A percentile compares a stretch with the other conserved stretches of the same genome.
Conservation (phyloP, 2,888 invertebrate genomes). For the Napeogenes inachia region DNA sequence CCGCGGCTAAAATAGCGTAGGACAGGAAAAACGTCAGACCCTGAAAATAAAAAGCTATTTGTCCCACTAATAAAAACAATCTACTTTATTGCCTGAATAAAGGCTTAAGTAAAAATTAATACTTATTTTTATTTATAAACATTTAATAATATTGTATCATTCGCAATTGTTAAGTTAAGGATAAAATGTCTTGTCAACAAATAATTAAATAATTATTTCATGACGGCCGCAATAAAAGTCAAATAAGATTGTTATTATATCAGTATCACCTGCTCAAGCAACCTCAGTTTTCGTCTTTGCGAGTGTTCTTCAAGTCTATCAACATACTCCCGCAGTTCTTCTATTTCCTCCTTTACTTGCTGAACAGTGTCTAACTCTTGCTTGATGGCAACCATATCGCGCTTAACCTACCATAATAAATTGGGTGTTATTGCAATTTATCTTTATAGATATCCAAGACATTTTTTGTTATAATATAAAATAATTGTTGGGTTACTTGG, state of each 20-base stretch:
- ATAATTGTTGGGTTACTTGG: too few species aligned
- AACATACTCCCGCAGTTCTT: constrained; percentile 93
- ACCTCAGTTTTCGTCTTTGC: constrained; percentile 91
- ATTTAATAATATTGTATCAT: too few species aligned
- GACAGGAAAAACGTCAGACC: constrained; percentile 96
- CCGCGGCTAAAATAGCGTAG: constrained; percentile 95
- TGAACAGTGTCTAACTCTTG: constrained; percentile 95
- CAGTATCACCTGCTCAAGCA: constrained; percentile 89
- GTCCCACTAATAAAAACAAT: not conserved
- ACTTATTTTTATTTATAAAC: too few species aligned
- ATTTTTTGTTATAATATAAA: too few species aligned
- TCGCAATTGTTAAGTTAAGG: too few species aligned
- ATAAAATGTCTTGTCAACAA: not conserved
- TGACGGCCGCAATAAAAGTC: not conserved
- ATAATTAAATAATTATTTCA: not conserved
- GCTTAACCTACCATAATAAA: constrained; percentile 81
- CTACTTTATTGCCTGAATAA: not conserved
- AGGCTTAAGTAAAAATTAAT: too few species aligned
- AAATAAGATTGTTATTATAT: not conserved
- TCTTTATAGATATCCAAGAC: too few species aligned
- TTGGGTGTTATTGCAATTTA: not conserved
- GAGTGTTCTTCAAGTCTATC: constrained; percentile 95
- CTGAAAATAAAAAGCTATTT: constrained; percentile 74
- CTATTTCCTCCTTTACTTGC: constrained; percentile 96
- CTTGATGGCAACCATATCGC: constrained; percentile 96